Percentiles rank a stretch among this genome's conserved stretches.
Conservation (phyloP, 2,888 invertebrate genomes). For the Drepana falcataria region DNA sequence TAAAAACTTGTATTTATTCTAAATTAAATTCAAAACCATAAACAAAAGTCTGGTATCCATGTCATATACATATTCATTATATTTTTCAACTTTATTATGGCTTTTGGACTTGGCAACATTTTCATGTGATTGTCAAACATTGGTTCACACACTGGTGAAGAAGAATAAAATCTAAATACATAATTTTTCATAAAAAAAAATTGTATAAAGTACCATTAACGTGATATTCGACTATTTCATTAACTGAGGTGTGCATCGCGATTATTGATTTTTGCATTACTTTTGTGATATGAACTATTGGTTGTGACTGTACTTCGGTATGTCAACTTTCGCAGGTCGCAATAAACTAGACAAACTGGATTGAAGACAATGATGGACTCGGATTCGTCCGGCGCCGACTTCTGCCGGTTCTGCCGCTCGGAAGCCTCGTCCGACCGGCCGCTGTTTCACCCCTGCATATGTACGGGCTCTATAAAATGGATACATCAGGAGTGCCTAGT, state of each 20-base stretch:
- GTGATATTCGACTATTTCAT: constrained; percentile 29
- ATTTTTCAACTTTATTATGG: no score
- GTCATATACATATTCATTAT: no score
- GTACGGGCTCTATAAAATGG: constrained; percentile 99
- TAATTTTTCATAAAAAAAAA: constrained; percentile 40
- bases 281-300: constrained; percentile 8
- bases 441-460: constrained; percentile 98
- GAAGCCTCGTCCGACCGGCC: constrained; percentile 95
- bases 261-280: constrained; percentile 3
- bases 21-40: no score
- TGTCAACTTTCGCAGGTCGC: constrained; percentile 55
- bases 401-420: constrained; percentile 98
- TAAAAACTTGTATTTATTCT: no score
- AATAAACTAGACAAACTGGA: constrained; percentile 65
- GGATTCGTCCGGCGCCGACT: constrained; percentile 85
- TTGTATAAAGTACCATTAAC: constrained; percentile 23
- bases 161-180: constrained; percentile 17
- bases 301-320: constrained; percentile 11
- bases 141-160: neutral
- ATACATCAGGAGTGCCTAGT: constrained; percentile 99
- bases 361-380: constrained; percentile 70
- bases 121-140: constrained; percentile 50
- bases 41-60: no score
- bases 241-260: constrained; percentile 33
- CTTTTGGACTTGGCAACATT: constrained; percentile 22